Percentiles rank a stretch among this genome's conserved stretches.
phyloP scores from a whole-genome alignment of 30 jellyfish, hydroid and myxozoan genomes.

The Chrysaora quinquecirrha region DNA sequence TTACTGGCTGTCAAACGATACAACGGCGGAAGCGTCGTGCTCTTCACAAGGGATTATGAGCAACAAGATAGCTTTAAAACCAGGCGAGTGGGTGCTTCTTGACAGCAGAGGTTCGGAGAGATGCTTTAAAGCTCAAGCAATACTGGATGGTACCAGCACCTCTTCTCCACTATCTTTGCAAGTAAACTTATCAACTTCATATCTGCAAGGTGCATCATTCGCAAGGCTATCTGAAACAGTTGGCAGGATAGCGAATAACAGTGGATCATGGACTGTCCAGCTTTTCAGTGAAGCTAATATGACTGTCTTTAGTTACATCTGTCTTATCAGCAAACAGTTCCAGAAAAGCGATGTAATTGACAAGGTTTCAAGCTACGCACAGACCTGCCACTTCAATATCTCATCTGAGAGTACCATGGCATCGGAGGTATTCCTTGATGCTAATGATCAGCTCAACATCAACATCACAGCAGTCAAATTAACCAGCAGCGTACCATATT shows the following conservation, averaged over 20 bases:
- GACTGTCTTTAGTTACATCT: not conserved
- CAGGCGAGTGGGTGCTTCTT: slow-evolving; percentile 8
- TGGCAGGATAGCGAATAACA: not conserved
- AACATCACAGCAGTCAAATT: slow-evolving; percentile 6
- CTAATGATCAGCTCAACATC: slow-evolving; percentile 20
- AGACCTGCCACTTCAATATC: slow-evolving; percentile 8
- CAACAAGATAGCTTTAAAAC: not conserved
- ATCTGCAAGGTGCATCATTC: not conserved
- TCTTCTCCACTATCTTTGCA: not conserved
- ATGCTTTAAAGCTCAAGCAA: slow-evolving; percentile 2
- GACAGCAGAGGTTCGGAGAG: slow-evolving; percentile 52
- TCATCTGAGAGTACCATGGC: slow-evolving; percentile 2
- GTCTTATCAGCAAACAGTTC: not conserved
- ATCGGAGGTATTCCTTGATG: slow-evolving; percentile 31
- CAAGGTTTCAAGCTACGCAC: not conserved
- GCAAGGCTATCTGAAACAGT: not conserved
- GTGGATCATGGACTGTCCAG: not conserved
- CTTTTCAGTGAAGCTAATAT: not conserved
- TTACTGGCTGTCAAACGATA: slow-evolving; percentile 35
- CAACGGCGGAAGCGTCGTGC: slow-evolving; percentile 39
- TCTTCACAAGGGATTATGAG: not conserved
- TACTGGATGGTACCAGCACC: not conserved
- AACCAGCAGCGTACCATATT: not conserved
- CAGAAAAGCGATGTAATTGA: not conserved
- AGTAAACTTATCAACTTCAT: not conserved